A percentile compares a stretch with the other conserved stretches of the same genome.
Conservation (phyloP, 2,113 vertebrate species). For the Plestiodon gilberti region DNA sequence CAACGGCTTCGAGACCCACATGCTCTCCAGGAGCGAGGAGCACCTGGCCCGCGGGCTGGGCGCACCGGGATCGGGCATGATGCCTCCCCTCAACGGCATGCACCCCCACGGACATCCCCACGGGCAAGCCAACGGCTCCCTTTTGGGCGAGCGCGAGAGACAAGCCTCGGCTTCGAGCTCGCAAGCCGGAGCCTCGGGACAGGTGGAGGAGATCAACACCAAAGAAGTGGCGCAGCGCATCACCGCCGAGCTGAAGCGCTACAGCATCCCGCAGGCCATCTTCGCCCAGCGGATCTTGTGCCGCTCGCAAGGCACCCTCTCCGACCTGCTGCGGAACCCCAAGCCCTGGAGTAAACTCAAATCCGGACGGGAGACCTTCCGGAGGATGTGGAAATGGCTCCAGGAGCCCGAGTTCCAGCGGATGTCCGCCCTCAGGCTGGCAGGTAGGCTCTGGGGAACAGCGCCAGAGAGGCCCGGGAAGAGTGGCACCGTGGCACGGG, state of each 20-base stretch:
- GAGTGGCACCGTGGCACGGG: too few species aligned
- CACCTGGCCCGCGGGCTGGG: slow-evolving; percentile 89
- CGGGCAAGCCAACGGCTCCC: slow-evolving; percentile 81
- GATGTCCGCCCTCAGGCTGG: slow-evolving; percentile 96
- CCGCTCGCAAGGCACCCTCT: slow-evolving; percentile 96
- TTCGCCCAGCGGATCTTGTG: slow-evolving; percentile 98
- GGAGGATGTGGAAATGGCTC: slow-evolving; percentile 99
- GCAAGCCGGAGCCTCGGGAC: slow-evolving; percentile 85
- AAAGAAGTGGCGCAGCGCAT: slow-evolving; percentile 98
- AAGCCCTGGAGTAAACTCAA: slow-evolving; percentile 99
- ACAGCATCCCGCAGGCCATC: slow-evolving; percentile 99
- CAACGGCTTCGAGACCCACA: slow-evolving; percentile 92
- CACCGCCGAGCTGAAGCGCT: slow-evolving; percentile 96
- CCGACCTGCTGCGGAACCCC: slow-evolving; percentile 96
- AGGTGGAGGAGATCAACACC: slow-evolving; percentile 98
- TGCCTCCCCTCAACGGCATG: slow-evolving; percentile 87
- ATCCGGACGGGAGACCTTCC: slow-evolving; percentile 97
- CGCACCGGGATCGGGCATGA: slow-evolving; percentile 86
- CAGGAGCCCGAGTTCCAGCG: slow-evolving; percentile 98
- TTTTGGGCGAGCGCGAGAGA: slow-evolving; percentile 84
- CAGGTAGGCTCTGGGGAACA: slow-evolving; percentile 83
- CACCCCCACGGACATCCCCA: slow-evolving; percentile 88
- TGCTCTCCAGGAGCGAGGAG: slow-evolving; percentile 92
- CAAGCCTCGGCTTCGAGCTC: slow-evolving; percentile 79
- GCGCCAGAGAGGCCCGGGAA: too few species aligned